Evolutionary conservation across 2,888 invertebrate species (phyloP), one percentile per base, ranked within the genome.

Genomic region (Temnothorax rugatulus): DNA sequence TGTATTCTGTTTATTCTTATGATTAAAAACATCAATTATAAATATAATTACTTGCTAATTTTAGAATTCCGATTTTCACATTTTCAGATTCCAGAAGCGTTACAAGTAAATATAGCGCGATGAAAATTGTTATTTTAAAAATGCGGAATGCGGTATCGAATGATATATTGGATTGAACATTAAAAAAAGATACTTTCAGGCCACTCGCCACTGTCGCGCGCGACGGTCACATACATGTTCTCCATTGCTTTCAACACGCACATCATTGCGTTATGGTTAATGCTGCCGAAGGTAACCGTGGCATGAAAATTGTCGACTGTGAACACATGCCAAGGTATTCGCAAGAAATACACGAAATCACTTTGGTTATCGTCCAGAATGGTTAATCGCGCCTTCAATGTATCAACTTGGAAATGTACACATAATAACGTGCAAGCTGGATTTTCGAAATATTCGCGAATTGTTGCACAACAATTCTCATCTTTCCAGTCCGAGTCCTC

Each of bases 401-500:
- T 94, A 21, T 95, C 95, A 25, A 15, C 13, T 77, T 95, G 95
- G 88, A 97, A 97, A 93, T 96, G 97, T 15, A 97, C 95, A 64
- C 96, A 96, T 15, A 98, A 94, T 47, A 97, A 93, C 0, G 95
- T 93, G 64, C 96, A 95, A 73, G 95, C 95, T 0, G 97, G 96
- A 84, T 97, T 96, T 29, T 96, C 93, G 57, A 98, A 95, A 96
- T 97, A 98, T 18, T 96, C 95, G 82, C 95, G 95, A 47, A 98
- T 97, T 3, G 96, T 95, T 61, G 96, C 95, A 84, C 96, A 95
- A 52, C 96, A 96, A 0, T 95, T 95, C 18, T 96, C n/a, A n/a
- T n/a, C 96, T 0, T 82, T 97, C 97, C 98, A 98, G 93, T 97
- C 97, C 4, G 96, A 95, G 1, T 97, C 96, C 91, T 97, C 96